A percentile compares a stretch with the other conserved stretches of the same genome.
Evolutionary conservation across 1,140 invertebrate genomes (phyloP).

Genomic region (Sinella curviseta): DNA sequence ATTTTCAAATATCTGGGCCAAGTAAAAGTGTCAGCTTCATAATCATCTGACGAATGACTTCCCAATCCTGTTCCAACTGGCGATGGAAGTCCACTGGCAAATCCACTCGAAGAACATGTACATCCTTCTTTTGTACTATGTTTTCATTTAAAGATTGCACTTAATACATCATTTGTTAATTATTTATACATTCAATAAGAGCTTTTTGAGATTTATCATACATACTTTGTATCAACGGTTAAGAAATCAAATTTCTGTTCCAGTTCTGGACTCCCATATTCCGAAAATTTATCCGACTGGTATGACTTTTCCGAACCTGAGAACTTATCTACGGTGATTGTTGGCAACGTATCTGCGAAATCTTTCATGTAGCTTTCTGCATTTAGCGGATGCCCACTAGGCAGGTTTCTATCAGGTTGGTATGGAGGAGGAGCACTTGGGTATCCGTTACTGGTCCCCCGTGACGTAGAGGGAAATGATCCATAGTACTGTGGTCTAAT

Average conservation of each 20-base stretch:
- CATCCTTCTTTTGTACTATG: neutral
- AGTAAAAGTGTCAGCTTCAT: neutral
- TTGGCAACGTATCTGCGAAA: constrained; percentile 4
- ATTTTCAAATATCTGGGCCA: neutral
- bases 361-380: neutral
- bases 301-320: neutral
- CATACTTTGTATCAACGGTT: neutral
- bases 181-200: too few species aligned
- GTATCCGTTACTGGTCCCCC: neutral
- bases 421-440: neutral
- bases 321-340: neutral
- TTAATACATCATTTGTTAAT: too few species aligned
- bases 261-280: neutral
- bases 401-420: neutral
- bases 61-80: constrained; percentile 16
- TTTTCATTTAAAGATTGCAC: too few species aligned
- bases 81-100: constrained; percentile 31
- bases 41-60: neutral
- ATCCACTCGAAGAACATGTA: constrained; percentile 27
- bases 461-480: neutral
- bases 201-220: too few species aligned
- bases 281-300: neutral
- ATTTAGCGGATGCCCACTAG: neutral
- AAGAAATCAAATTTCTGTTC: neutral
- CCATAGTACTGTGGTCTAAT: neutral